Evolutionary conservation across 2,113 vertebrate genomes (phyloP).

Genomic region (Pyrgilauda ruficollis): DNA sequence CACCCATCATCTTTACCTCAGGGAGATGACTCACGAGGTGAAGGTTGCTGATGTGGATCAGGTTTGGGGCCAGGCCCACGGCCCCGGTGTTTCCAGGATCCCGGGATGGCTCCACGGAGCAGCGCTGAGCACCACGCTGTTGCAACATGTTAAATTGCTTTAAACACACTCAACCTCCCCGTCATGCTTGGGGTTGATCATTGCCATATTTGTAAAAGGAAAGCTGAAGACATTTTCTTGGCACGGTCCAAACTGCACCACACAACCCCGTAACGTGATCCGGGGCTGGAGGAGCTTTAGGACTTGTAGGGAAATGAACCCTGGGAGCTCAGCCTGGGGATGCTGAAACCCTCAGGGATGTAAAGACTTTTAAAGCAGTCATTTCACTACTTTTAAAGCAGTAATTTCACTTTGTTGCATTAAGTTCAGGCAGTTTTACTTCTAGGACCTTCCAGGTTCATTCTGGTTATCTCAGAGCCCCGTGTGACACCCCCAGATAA

Average conservation of each 20-base stretch:
- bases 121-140: background rate
- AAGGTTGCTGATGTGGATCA: background rate
- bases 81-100: background rate
- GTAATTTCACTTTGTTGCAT: background rate
- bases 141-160: constrained; percentile 30
- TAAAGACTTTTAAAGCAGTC: background rate
- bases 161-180: background rate
- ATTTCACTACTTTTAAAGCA: background rate
- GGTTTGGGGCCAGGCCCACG: background rate
- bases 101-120: background rate
- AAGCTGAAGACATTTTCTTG: constrained; percentile 35
- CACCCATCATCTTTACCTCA: background rate
- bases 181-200: background rate
- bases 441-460: background rate
- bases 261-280: background rate
- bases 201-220: constrained; percentile 22
- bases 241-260: background rate
- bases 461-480: background rate
- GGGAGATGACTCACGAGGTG: background rate
- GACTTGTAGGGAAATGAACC: background rate
- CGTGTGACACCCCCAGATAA: background rate
- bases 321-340: background rate
- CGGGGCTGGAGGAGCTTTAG: background rate
- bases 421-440: background rate
- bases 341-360: background rate